phyloP scores from a whole-genome alignment of 2,797 vertebrate species.

The Falco cherrug region DNA sequence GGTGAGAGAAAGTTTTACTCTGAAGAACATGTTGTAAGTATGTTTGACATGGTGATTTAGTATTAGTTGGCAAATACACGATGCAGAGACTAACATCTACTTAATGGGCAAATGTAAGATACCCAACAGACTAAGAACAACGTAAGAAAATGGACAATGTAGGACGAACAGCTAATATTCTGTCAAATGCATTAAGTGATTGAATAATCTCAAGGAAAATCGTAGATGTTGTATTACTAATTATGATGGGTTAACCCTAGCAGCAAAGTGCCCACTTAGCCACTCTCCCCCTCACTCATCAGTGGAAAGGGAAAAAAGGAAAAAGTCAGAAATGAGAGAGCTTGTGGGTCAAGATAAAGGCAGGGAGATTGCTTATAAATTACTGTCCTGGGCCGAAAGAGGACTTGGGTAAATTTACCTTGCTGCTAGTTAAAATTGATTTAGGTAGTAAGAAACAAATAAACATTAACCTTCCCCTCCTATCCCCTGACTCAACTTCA shows the following conservation, averaged over 20 bases:
- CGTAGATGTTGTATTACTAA: neutral
- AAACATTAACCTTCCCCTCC: neutral
- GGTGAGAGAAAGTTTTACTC: neutral
- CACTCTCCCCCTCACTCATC: neutral
- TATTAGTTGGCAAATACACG: neutral
- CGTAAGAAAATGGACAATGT: neutral
- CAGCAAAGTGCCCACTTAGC: neutral
- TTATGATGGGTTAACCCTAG: neutral
- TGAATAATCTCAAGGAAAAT: neutral
- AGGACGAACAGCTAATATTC: neutral
- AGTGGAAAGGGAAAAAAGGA: neutral
- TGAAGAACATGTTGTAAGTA: neutral
- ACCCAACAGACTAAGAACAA: neutral
- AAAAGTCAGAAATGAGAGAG: neutral
- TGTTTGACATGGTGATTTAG: neutral
- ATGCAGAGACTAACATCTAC: neutral
- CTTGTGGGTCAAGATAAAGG: neutral
- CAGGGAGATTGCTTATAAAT: neutral
- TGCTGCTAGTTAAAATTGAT: neutral
- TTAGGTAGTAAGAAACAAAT: neutral
- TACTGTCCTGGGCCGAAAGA: accelerated
- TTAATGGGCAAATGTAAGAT: neutral
- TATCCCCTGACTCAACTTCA: neutral
- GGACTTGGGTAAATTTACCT: neutral
- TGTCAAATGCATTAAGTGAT: neutral